Evolutionary conservation across 2,888 invertebrate species (phyloP).

Genomic region (Caenorhabditis becei): DNA sequence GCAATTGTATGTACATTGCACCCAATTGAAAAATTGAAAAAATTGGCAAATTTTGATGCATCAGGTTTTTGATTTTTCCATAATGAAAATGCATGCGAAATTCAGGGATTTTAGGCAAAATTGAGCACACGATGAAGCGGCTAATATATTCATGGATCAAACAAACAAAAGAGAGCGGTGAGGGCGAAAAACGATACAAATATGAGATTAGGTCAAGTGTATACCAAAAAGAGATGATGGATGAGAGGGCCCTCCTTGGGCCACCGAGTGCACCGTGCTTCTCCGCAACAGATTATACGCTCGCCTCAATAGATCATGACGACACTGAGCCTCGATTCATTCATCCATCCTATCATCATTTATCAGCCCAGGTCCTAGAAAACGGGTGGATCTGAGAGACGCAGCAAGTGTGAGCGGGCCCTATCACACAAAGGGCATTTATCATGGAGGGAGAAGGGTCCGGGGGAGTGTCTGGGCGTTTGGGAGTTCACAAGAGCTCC

Average conservation of each 20-base stretch:
- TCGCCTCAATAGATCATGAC: constrained; percentile 41
- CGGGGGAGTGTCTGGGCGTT: not conserved
- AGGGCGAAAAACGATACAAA: not conserved
- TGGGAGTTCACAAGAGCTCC: constrained; percentile 21
- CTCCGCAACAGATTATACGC: constrained; percentile 46
- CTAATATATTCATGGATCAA: not conserved
- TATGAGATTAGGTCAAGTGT: constrained; percentile 51
- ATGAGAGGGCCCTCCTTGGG: constrained; percentile 12
- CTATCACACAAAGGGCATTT: constrained; percentile 53
- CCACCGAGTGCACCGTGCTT: constrained; percentile 23
- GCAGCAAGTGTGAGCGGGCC: constrained; percentile 17
- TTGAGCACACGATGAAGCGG: too few species aligned
- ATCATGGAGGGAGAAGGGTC: constrained; percentile 26
- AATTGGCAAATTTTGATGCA: too few species aligned
- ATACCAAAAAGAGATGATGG: constrained; percentile 20
- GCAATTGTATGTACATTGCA: constrained; percentile 4
- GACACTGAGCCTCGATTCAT: constrained; percentile 7
- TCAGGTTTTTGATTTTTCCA: too few species aligned
- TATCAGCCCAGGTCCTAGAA: too few species aligned
- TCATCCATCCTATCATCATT: constrained; percentile 32
- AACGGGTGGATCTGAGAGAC: constrained; percentile 1
- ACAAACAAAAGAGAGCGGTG: not conserved
- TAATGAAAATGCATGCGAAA: too few species aligned
- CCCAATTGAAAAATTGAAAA: not conserved
- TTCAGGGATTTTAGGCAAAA: too few species aligned